Conservation (phyloP, 1,140 invertebrate species). For the Drosophila lini region DNA sequence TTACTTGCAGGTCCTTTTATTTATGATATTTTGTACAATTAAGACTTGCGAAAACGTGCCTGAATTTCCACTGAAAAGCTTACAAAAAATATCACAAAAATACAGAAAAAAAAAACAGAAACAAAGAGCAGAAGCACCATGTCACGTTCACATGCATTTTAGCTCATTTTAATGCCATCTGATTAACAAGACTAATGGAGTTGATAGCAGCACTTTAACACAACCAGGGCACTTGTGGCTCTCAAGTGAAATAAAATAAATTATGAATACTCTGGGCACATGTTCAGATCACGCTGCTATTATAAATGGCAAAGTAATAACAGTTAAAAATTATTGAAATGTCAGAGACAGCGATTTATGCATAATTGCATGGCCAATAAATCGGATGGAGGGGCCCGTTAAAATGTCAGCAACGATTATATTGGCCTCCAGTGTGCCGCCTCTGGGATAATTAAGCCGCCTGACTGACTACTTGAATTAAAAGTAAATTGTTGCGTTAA, state of each 20-base stretch:
- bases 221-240: not conserved
- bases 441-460: constrained; percentile 56
- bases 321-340: constrained; percentile 73
- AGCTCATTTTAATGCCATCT: constrained; percentile 5
- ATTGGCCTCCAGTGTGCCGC: constrained; percentile 58
- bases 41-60: constrained; percentile 6
- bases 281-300: constrained; percentile 15
- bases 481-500: constrained; percentile 50
- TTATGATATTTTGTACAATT: not conserved
- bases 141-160: not conserved
- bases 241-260: constrained; percentile 14
- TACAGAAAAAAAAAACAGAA: too few species aligned
- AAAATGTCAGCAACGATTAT: constrained; percentile 62
- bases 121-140: not conserved
- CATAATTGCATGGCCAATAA: constrained; percentile 70
- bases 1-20: not conserved
- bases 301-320: constrained; percentile 59
- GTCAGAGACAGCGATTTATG: constrained; percentile 56
- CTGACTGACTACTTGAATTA: constrained; percentile 44
- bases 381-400: constrained; percentile 53
- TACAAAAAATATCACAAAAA: not conserved
- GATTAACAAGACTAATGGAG: constrained; percentile 20
- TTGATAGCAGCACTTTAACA: constrained; percentile 4
- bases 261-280: constrained; percentile 7
- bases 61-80: not conserved